A percentile compares a stretch with the other conserved stretches of the same genome.
phyloP scores from a whole-genome alignment of 2,888 invertebrate species.

The Sympetrum striolatum region DNA sequence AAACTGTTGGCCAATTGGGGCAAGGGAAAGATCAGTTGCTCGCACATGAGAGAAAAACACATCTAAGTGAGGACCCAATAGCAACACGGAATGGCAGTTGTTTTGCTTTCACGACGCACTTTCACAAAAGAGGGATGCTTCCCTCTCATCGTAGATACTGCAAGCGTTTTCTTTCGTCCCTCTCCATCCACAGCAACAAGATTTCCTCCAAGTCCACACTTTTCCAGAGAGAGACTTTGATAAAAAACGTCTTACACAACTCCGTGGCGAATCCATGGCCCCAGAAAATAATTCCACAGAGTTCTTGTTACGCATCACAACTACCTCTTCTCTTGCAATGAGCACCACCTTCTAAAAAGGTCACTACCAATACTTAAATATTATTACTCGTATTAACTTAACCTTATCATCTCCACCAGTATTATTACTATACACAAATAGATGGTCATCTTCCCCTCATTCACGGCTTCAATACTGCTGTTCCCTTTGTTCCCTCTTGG shows the following conservation, averaged over 20 bases:
- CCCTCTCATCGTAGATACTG: background rate
- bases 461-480: background rate
- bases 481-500: background rate
- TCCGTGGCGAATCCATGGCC: background rate
- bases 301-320: background rate
- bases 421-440: conserved; percentile 33
- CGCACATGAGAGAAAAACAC: background rate
- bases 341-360: conserved; percentile 9
- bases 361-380: conserved; percentile 28
- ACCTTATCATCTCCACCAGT: conserved; percentile 1
- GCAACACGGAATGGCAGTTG: conserved; percentile 13
- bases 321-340: background rate
- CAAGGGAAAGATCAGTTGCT: background rate
- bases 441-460: conserved; percentile 26
- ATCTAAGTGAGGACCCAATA: background rate
- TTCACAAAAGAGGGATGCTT: background rate
- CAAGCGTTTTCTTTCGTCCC: background rate
- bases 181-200: background rate
- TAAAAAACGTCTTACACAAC: background rate
- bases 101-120: background rate
- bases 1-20: background rate
- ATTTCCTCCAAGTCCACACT: background rate
- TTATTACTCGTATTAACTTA: conserved; percentile 31
- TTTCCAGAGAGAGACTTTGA: background rate
- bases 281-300: background rate